A percentile compares a stretch with the other conserved stretches of the same genome.
phyloP scores from a whole-genome alignment of 2,797 vertebrate genomes.

The Eurystomus glaucurus region DNA sequence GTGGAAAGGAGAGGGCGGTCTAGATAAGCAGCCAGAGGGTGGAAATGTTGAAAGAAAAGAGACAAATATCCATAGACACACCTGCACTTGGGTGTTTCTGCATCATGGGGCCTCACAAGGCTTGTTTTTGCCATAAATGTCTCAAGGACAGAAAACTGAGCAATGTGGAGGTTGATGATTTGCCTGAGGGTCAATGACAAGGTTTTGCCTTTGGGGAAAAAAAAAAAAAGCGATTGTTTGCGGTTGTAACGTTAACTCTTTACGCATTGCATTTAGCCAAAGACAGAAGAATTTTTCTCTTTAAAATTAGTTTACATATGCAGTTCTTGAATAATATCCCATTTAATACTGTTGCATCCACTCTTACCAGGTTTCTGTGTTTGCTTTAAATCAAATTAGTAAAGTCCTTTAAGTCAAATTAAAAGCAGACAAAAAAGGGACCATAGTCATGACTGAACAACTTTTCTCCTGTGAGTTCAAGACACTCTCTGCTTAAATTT shows the following conservation, averaged over 20 bases:
- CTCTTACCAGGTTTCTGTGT: not conserved
- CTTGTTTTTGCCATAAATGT: constrained; percentile 22
- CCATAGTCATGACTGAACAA: not conserved
- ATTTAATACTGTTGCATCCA: not conserved
- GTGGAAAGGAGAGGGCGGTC: not conserved
- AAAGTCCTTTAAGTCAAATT: not conserved
- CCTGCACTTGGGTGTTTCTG: constrained; percentile 60
- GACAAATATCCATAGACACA: constrained; percentile 27
- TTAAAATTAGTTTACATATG: not conserved
- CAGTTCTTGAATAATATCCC: not conserved
- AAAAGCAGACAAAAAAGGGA: not conserved
- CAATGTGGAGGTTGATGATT: constrained; percentile 25
- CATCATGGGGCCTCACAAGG: not conserved
- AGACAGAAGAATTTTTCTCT: not conserved
- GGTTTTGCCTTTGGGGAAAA: not conserved
- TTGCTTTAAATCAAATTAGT: not conserved
- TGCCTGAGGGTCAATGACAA: constrained; percentile 27
- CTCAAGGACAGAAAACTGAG: constrained; percentile 42
- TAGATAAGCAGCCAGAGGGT: constrained; percentile 44
- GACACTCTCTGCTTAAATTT: not conserved
- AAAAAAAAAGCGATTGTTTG: not conserved
- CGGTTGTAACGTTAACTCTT: constrained; percentile 1
- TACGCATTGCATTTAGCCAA: not conserved
- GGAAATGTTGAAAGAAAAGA: constrained; percentile 24
- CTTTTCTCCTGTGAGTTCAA: not conserved